Conservation (phyloP, 2,113 vertebrate genomes). For the Hippocampus barbouri region DNA sequence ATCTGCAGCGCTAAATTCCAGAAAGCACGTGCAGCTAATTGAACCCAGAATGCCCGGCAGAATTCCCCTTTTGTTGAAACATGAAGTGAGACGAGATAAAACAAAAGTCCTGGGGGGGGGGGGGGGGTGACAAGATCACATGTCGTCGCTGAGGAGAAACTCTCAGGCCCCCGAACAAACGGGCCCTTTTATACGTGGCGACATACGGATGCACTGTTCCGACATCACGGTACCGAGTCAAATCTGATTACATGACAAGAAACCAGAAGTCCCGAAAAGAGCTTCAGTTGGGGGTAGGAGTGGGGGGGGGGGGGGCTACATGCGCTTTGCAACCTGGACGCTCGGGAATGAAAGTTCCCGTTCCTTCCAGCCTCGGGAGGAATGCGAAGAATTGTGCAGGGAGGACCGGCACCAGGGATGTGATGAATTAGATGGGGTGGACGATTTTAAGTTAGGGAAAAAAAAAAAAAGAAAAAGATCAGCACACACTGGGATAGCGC, state of each 20-base stretch:
- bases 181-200: conserved; percentile 35
- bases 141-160: conserved; percentile 27
- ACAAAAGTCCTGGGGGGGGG: conserved; percentile 1
- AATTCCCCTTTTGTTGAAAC: conserved; percentile 2
- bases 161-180: conserved; percentile 31
- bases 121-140: conserved; percentile 24
- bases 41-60: neutral
- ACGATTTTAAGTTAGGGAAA: neutral
- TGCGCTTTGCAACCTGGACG: neutral
- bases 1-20: neutral
- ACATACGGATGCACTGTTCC: conserved; percentile 14
- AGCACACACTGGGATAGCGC: too few species aligned
- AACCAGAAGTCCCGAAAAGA: conserved; percentile 22
- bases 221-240: conserved; percentile 13
- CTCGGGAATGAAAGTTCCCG: neutral
- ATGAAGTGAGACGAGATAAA: conserved; percentile 19
- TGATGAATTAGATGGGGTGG: neutral
- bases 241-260: conserved; percentile 27
- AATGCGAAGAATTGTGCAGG: conserved; percentile 25
- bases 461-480: neutral
- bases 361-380: conserved; percentile 9
- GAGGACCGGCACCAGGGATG: neutral
- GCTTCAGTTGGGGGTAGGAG: neutral
- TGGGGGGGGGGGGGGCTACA: neutral
- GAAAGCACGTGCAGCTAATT: neutral